These are phyloP conservation scores for Paralichthys olivaceus DNA, from an alignment of 2,113 vertebrate genomes.

Conservation along the genomic window DNA sequence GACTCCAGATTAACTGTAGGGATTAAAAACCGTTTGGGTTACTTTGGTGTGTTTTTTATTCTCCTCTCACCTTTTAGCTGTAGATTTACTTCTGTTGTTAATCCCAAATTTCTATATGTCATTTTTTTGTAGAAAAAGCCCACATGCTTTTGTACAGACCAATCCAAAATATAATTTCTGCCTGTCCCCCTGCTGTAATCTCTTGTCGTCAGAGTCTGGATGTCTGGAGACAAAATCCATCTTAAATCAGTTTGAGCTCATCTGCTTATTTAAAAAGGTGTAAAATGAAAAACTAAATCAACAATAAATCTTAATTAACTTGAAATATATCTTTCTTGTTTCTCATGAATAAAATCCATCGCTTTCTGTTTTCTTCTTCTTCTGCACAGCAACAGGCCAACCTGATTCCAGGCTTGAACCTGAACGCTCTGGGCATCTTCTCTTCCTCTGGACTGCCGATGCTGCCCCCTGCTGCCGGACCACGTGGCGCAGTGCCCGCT, in stretches of 20 bases:
- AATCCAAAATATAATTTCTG: too few species aligned
- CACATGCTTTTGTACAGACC: too few species aligned
- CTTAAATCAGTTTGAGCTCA: too few species aligned
- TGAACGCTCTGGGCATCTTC: slow-evolving; percentile 95
- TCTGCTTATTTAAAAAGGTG: too few species aligned
- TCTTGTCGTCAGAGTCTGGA: too few species aligned
- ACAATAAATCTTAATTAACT: not conserved
- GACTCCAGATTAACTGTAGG: not conserved
- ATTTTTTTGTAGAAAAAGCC: too few species aligned
- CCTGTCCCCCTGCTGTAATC: too few species aligned
- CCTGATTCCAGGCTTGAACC: slow-evolving; percentile 94
- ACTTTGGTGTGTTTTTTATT: too few species aligned
- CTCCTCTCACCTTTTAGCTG: too few species aligned
- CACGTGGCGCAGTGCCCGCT: slow-evolving; percentile 82
- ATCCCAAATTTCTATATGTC: too few species aligned
- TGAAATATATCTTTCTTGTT: not conserved
- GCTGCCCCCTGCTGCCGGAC: slow-evolving; percentile 84
- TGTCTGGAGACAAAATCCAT: not conserved
- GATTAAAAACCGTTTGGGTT: too few species aligned
- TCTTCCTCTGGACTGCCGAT: slow-evolving; percentile 90
- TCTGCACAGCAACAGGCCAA: slow-evolving; percentile 90
- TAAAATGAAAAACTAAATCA: not conserved
- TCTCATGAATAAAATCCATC: not conserved
- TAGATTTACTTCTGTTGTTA: too few species aligned
- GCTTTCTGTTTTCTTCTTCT: not conserved